Evolutionary conservation across 2,888 invertebrate genomes (phyloP), one percentile per base, ranked within the genome.

Genomic region (Catocala sponsa): DNA sequence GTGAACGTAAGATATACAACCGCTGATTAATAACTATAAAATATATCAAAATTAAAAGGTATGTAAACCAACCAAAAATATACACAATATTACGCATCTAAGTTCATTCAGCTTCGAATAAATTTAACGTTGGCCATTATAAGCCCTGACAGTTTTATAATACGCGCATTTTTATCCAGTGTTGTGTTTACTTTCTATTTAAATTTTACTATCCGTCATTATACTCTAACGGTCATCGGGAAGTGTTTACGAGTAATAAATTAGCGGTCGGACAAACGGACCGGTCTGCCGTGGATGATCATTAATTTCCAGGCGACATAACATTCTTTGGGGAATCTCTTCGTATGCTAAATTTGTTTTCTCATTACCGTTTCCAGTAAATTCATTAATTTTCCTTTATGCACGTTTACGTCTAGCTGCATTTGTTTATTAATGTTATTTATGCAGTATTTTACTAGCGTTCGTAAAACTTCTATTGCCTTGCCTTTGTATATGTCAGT

Each of bases 171-270:
- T 78, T 55, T 78, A 68, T 70, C 62, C 70, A 56, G 49, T 42
- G 65, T 61, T 76, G 66, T 59, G 41, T 76, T 76, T 78, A 72
- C 76, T 78, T 76, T 76, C 74, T 78, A 78, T 77, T 79, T 70
- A 79, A 79, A 77, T 77, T 74, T 74, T 71, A 78, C 72, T 72
- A 78, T 74, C 67, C 57, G 64, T 76, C 76, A 79, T 70, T 65
- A 72, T 65, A 64, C 56, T 49, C 12, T 76, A 79, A 76, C 79
- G 76, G 75, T 74, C 62, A 70, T 63, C 42, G 57, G 68, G 75
- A 67, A 72, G 63, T 72, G 74, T 67, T 79, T 79, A 65, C 61
- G 68, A 68, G 59, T 74, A 67, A 79, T 79, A 78, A 77, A 78
- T 77, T 79, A 74, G 66, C 63, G 48, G 59, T 42, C 65, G 58